Evolutionary conservation across 2,113 vertebrate genomes (phyloP), one percentile per base, ranked within the genome.

Genomic region (Catharus fuscescens): DNA sequence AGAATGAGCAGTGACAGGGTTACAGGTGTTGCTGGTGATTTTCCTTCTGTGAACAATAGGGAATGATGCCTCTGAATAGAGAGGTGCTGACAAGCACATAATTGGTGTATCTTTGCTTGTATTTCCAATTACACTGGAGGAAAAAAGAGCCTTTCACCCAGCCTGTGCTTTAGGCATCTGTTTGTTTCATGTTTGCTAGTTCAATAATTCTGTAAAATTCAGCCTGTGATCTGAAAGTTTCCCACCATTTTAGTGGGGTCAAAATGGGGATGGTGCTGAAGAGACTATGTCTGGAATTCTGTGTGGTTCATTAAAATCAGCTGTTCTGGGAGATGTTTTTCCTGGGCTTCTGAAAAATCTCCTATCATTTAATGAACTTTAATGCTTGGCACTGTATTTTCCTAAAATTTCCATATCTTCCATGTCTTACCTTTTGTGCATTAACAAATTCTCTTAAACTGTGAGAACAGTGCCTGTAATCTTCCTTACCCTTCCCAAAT

Each of bases 1-100:
- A 82, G 89, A 42, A 80, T 45, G 66, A 94, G 70, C 84, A 70
- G 38, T 79, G 79, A 38, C 28, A 69, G 66, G 78, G 80, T 69
- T 95, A 61, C 71, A 94, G 80, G 84, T 96, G 78, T 1, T 80
- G 79, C 18, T 82, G 70, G 56, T 48, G 83, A 34, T 88, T 93
- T 71, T 60, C 88, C 50, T 76, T 62, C 78, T 83, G 77, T 77
- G 72, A 84, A 36, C 61, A 57, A 38, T 9, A 34, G 36, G 61
- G 36, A 67, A 9, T 19, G 71, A 72, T 59, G 64, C 48, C 60
- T 92, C 29, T 85, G 73, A 83, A 45, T 34, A 13, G 56, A 88
- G 86, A 53, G 52, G 48, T 48, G 72, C 69, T 67, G 83, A 78
- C 60, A 59, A 47, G 66, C 47, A 79, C 67, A 15, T 60, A 21